These are phyloP conservation scores for Sarotherodon lohbergeri DNA, from an alignment of 2,113 vertebrate species.

Conservation along the genomic window DNA sequence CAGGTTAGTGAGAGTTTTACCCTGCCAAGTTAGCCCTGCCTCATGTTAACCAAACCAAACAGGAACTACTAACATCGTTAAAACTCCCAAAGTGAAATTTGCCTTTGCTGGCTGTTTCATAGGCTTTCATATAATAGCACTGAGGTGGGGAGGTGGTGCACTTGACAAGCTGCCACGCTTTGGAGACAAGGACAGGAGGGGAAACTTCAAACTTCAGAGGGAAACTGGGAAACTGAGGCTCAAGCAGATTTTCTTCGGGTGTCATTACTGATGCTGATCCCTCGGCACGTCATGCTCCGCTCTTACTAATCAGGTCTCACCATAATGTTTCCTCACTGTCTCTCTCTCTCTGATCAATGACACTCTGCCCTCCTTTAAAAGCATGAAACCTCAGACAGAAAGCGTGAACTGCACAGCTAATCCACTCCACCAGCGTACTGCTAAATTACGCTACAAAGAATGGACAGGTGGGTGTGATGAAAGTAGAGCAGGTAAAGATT, in stretches of 20 bases:
- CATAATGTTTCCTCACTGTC: constrained; percentile 39
- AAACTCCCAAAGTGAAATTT: not conserved
- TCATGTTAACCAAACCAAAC: not conserved
- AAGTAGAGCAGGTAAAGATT: not conserved
- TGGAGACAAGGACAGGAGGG: constrained; percentile 16
- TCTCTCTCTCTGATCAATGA: constrained; percentile 44
- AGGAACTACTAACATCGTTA: not conserved
- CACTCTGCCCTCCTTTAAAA: constrained; percentile 42
- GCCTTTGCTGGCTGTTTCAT: not conserved
- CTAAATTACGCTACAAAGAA: constrained; percentile 25
- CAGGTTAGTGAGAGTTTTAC: not conserved
- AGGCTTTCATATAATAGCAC: not conserved
- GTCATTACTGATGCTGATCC: constrained; percentile 53
- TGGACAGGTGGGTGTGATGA: not conserved
- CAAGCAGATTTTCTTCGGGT: constrained; percentile 25
- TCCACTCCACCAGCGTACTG: constrained; percentile 15
- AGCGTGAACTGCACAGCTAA: constrained; percentile 40
- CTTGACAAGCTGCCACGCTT: not conserved
- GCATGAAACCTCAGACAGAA: constrained; percentile 19
- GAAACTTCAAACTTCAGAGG: constrained; percentile 9
- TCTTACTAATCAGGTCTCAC: constrained; percentile 49
- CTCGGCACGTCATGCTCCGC: not conserved
- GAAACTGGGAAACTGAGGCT: constrained; percentile 3
- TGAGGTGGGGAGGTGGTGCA: not conserved
- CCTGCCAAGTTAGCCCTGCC: not conserved